Percentiles rank a stretch among this genome's conserved stretches.
Evolutionary conservation across 2,113 vertebrate genomes (phyloP).

Genomic region (Gobio gobio): DNA sequence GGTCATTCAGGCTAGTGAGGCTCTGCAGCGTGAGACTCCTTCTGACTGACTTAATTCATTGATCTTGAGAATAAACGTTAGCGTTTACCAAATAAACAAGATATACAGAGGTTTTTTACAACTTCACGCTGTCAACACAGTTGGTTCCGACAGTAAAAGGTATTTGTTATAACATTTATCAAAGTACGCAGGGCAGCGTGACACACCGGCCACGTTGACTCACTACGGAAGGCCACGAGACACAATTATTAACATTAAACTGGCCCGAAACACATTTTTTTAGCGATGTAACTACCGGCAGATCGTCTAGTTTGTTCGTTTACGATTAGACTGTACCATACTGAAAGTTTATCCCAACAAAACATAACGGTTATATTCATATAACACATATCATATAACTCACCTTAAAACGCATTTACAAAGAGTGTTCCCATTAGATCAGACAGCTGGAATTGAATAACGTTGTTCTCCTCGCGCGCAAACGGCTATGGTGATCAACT

Average conservation of each 20-base stretch:
- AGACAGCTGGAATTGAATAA: conserved; percentile 65
- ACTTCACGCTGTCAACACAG: neutral
- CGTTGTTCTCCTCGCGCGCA: neutral
- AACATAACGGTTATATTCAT: neutral
- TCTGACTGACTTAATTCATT: conserved; percentile 1
- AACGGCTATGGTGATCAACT: neutral
- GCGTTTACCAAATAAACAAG: neutral
- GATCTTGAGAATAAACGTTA: neutral
- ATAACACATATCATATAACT: conserved; percentile 8
- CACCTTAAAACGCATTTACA: conserved; percentile 91
- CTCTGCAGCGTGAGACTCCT: neutral
- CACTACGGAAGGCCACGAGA: too few species aligned
- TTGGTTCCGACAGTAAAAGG: neutral
- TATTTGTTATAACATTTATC: neutral
- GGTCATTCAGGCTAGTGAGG: neutral
- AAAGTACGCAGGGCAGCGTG: neutral
- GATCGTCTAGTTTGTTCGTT: neutral
- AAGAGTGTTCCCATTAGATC: conserved; percentile 83
- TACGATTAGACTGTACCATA: neutral
- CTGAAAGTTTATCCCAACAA: neutral
- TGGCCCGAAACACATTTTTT: neutral
- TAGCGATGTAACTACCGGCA: too few species aligned
- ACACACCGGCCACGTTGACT: conserved; percentile 32
- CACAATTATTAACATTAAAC: neutral
- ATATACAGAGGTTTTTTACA: neutral